A percentile compares a stretch with the other conserved stretches of the same genome.
These are phyloP conservation scores for Mirza zaza DNA, from an alignment of 2,113 vertebrate genomes.

Conservation along the genomic window DNA sequence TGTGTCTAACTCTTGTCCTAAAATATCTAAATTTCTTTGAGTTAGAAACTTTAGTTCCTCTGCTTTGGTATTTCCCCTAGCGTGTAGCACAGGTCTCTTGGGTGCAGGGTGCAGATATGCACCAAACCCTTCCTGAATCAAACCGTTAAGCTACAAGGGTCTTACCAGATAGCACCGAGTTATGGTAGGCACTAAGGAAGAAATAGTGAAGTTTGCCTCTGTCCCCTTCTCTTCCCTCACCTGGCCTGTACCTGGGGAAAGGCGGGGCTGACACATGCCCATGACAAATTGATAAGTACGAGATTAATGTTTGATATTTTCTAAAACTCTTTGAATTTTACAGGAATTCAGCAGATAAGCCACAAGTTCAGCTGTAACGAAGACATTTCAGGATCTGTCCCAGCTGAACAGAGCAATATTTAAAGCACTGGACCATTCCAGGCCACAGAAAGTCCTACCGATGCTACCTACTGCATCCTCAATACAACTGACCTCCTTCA, in stretches of 20 bases:
- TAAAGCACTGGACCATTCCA: background rate
- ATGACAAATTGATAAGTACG: background rate
- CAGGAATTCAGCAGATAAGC: background rate
- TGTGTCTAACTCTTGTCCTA: background rate
- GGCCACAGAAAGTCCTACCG: background rate
- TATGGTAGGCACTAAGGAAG: too few species aligned
- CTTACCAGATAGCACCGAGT: background rate
- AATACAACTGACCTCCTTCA: too few species aligned
- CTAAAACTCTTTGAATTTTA: background rate
- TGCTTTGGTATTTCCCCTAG: background rate
- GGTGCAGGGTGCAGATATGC: too few species aligned
- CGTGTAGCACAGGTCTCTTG: background rate
- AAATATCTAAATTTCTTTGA: background rate
- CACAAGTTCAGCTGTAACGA: background rate
- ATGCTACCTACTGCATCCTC: too few species aligned
- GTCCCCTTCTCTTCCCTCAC: background rate
- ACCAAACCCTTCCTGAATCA: background rate
- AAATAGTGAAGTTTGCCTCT: background rate
- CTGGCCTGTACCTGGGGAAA: background rate
- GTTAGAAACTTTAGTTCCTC: background rate
- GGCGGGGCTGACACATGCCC: background rate
- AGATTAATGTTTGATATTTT: background rate
- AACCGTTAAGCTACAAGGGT: too few species aligned
- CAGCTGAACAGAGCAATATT: background rate
- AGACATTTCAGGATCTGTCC: background rate